A percentile compares a stretch with the other conserved stretches of the same genome.
Conservation (phyloP, 2,888 invertebrate genomes). For the Lumbricus terrestris region DNA sequence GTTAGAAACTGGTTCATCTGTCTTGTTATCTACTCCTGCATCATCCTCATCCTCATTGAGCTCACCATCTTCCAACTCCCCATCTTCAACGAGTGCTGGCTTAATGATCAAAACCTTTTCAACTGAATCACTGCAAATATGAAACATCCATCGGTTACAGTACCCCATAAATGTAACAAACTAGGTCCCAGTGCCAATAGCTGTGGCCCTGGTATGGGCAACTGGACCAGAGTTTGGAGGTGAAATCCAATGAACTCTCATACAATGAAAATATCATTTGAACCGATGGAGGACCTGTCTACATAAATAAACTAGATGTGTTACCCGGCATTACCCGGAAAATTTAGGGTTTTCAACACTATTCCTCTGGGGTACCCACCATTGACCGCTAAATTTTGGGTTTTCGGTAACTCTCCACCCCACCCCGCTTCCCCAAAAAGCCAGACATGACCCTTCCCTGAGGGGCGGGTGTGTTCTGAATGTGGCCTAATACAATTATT, state of each 20-base stretch:
- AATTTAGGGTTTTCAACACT: too few species aligned
- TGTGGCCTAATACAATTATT: too few species aligned
- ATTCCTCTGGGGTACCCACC: too few species aligned
- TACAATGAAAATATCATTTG: not conserved
- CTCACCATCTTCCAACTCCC: conserved; percentile 39
- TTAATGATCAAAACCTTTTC: not conserved
- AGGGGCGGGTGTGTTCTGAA: too few species aligned
- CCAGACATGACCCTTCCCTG: too few species aligned
- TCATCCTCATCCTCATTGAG: conserved; percentile 32
- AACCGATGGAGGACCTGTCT: not conserved
- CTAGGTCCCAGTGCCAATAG: not conserved
- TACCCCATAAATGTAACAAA: not conserved
- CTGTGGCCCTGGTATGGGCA: not conserved
- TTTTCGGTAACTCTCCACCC: too few species aligned
- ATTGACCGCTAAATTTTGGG: too few species aligned
- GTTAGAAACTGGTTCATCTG: not conserved
- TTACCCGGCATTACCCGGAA: too few species aligned
- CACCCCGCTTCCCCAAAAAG: too few species aligned
- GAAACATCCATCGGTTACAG: not conserved
- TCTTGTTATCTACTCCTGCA: not conserved
- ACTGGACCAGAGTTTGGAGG: not conserved
- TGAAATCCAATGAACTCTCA: not conserved
- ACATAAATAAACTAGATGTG: too few species aligned
- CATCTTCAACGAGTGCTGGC: conserved; percentile 30
- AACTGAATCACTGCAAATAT: not conserved